Conservation (phyloP, 1,140 invertebrate genomes). For the Drosophila littoralis region DNA sequence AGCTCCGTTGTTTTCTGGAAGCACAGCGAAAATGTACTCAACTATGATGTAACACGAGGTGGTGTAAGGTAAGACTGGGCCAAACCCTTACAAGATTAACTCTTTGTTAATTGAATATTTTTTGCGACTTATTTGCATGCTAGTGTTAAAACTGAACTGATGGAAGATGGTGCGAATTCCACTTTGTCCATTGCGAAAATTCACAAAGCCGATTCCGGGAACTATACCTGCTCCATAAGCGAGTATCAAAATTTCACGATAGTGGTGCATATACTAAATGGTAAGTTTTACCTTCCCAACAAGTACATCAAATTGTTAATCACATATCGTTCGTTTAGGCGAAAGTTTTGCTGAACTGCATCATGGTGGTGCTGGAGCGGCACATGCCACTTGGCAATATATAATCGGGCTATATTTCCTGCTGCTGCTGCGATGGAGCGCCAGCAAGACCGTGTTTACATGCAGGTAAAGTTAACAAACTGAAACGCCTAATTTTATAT, state of each 20-base stretch:
- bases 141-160: conserved; percentile 91
- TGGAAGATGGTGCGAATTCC: conserved; percentile 90
- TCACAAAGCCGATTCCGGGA: conserved; percentile 90
- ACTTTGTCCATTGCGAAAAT: conserved; percentile 90
- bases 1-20: conserved; percentile 89
- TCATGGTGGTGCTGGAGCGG: conserved; percentile 70
- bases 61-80: conserved; percentile 88
- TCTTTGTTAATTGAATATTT: no score
- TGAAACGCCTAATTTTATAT: conserved; percentile 17
- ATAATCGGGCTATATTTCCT: conserved; percentile 44
- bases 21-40: conserved; percentile 89
- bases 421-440: conserved; percentile 41
- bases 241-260: conserved; percentile 88
- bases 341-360: conserved; percentile 88
- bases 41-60: conserved; percentile 90
- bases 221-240: conserved; percentile 90
- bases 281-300: conserved; percentile 84
- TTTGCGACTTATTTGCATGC: conserved; percentile 2
- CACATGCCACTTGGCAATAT: conserved; percentile 30
- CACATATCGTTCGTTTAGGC: conserved; percentile 76
- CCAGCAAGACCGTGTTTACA: conserved; percentile 30
- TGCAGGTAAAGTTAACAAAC: conserved; percentile 57
- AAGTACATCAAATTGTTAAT: neutral
- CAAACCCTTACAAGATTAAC: neutral
- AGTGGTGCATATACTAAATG: conserved; percentile 90